Percentiles rank a stretch among this genome's conserved stretches.
These are phyloP conservation scores for Pseudocheirus occidentalis DNA, from an alignment of 2,797 vertebrate genomes.

Conservation along the genomic window DNA sequence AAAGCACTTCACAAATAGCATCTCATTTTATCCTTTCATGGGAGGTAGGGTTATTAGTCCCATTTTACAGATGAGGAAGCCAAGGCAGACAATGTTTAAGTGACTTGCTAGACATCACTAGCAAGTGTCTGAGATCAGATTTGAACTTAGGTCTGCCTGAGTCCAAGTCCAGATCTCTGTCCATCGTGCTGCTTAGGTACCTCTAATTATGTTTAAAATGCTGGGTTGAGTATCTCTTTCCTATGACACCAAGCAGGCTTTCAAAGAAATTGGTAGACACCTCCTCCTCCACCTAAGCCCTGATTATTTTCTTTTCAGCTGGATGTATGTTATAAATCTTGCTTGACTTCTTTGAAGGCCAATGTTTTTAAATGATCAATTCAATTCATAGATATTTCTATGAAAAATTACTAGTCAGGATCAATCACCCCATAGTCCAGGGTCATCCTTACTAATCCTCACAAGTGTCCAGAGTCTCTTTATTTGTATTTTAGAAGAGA, in stretches of 20 bases:
- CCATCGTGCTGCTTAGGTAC: neutral
- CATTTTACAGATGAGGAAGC: neutral
- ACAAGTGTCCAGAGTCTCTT: slow-evolving; percentile 8
- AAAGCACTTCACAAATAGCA: neutral
- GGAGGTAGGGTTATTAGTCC: neutral
- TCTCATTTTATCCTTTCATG: neutral
- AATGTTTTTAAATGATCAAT: slow-evolving; percentile 36
- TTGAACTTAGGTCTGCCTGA: neutral
- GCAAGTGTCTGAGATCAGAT: neutral
- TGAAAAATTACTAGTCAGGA: neutral
- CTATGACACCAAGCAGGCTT: slow-evolving; percentile 33
- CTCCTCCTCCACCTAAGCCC: neutral
- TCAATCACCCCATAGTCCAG: neutral
- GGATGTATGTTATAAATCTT: neutral
- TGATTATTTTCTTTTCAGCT: neutral
- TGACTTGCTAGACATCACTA: neutral
- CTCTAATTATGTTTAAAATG: neutral
- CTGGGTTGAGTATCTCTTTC: neutral
- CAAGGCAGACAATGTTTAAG: neutral
- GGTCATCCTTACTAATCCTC: neutral
- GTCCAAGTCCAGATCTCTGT: neutral
- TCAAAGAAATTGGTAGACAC: slow-evolving; percentile 14
- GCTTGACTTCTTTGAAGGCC: neutral
- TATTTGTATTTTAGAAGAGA: slow-evolving; percentile 13
- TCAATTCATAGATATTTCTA: neutral